These are phyloP conservation scores for Tachystola acroxantha DNA, from an alignment of 2,888 invertebrate genomes.

Conservation along the genomic window DNA sequence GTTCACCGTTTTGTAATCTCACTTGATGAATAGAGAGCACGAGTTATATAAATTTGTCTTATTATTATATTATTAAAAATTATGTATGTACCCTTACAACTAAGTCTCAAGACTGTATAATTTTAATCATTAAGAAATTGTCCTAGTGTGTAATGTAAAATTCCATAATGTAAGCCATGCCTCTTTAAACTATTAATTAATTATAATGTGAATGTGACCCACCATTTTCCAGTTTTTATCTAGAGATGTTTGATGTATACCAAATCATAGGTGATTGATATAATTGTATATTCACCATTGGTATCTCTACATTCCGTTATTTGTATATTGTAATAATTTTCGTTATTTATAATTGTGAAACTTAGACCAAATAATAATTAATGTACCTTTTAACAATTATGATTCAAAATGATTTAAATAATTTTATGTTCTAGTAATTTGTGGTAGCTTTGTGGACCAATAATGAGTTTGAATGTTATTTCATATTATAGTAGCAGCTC, in stretches of 20 bases:
- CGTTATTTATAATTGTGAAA: slow-evolving; percentile 74
- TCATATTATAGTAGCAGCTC: slow-evolving; percentile 59
- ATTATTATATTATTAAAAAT: slow-evolving; percentile 43
- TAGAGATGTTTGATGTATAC: slow-evolving; percentile 70
- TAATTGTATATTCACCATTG: slow-evolving; percentile 48
- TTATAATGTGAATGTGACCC: slow-evolving; percentile 63
- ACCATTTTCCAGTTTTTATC: slow-evolving; percentile 75
- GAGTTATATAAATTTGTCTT: slow-evolving; percentile 63
- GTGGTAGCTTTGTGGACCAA: slow-evolving; percentile 76
- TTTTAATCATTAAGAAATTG: slow-evolving; percentile 59
- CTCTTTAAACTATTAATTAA: slow-evolving; percentile 56
- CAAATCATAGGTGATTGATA: slow-evolving; percentile 46
- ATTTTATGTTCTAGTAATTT: slow-evolving; percentile 59
- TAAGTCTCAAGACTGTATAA: slow-evolving; percentile 78
- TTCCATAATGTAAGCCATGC: slow-evolving; percentile 62
- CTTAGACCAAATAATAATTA: slow-evolving; percentile 79
- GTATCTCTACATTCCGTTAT: slow-evolving; percentile 77
- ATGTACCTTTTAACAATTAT: slow-evolving; percentile 75
- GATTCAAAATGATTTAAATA: slow-evolving; percentile 59
- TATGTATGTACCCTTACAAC: slow-evolving; percentile 66
- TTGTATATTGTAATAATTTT: slow-evolving; percentile 70
- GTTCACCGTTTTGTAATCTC: slow-evolving; percentile 71
- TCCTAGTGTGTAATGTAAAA: slow-evolving; percentile 74
- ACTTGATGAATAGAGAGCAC: slow-evolving; percentile 72
- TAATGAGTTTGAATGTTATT: slow-evolving; percentile 66